Conservation (phyloP, 2,797 vertebrate genomes). For the Tamandua tetradactyla region DNA sequence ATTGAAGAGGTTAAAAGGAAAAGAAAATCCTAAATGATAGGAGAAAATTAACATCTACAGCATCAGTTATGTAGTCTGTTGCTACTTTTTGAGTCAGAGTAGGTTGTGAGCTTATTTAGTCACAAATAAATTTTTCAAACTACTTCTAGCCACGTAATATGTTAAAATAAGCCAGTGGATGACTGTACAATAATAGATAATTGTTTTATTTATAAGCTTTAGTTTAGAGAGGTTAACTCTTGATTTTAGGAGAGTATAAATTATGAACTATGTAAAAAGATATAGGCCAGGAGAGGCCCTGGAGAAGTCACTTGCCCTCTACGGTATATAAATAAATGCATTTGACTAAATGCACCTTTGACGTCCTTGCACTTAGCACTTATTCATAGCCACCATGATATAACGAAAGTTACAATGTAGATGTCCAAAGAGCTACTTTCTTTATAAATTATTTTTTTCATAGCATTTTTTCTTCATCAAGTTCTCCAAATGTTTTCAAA, state of each 20-base stretch:
- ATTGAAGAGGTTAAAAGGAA: neutral
- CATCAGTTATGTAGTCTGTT: neutral
- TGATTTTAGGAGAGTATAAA: conserved; percentile 35
- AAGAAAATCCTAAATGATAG: neutral
- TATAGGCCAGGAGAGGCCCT: neutral
- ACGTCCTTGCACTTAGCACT: neutral
- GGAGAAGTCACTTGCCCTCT: neutral
- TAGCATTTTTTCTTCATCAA: neutral
- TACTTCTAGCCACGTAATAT: neutral
- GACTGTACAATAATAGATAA: neutral
- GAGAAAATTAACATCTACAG: neutral
- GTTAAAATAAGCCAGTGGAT: conserved; percentile 60
- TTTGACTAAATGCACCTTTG: neutral
- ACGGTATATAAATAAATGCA: neutral
- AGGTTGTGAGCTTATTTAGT: conserved; percentile 61
- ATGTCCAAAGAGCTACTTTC: neutral
- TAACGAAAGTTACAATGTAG: neutral
- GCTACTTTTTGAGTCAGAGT: conserved; percentile 41
- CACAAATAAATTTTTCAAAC: conserved; percentile 32
- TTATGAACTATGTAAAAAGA: conserved; percentile 50
- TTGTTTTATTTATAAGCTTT: neutral
- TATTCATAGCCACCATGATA: neutral
- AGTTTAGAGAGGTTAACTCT: conserved; percentile 3
- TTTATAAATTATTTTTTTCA: neutral
- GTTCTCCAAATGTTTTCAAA: conserved; percentile 28